Evolutionary conservation across 2,113 vertebrate genomes (phyloP).

Genomic region (Myotis lucifugus): DNA sequence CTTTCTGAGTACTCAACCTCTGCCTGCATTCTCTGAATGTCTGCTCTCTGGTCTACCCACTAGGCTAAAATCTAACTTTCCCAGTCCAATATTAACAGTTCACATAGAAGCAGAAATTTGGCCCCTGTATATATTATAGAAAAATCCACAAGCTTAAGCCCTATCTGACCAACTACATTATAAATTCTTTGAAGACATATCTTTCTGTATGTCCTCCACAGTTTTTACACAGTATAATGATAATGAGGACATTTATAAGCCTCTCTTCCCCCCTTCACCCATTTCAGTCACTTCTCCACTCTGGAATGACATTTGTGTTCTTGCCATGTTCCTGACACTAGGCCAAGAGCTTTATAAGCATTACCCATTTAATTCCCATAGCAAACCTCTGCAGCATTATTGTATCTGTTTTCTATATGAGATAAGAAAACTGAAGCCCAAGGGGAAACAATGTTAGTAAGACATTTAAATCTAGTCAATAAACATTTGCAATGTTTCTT

Average conservation of each 20-base stretch:
- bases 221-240: not conserved
- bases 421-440: conserved; percentile 30
- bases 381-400: not conserved
- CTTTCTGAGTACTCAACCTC: not conserved
- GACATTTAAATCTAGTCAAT: conserved; percentile 13
- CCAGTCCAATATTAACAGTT: not conserved
- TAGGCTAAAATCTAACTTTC: not conserved
- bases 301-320: not conserved
- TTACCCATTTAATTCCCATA: conserved; percentile 23
- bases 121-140: not conserved
- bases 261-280: too few species aligned
- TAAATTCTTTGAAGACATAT: not conserved
- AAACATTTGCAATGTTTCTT: conserved; percentile 37
- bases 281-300: too few species aligned
- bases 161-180: not conserved
- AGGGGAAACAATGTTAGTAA: conserved; percentile 24
- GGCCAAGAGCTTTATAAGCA: conserved; percentile 30
- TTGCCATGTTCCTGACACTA: not conserved
- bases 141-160: conserved; percentile 1
- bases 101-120: not conserved
- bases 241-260: not conserved
- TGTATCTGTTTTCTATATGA: not conserved
- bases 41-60: not conserved
- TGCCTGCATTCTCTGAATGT: not conserved
- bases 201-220: not conserved